Conservation (phyloP, 2,888 invertebrate genomes). For the Tethea ocularis region DNA sequence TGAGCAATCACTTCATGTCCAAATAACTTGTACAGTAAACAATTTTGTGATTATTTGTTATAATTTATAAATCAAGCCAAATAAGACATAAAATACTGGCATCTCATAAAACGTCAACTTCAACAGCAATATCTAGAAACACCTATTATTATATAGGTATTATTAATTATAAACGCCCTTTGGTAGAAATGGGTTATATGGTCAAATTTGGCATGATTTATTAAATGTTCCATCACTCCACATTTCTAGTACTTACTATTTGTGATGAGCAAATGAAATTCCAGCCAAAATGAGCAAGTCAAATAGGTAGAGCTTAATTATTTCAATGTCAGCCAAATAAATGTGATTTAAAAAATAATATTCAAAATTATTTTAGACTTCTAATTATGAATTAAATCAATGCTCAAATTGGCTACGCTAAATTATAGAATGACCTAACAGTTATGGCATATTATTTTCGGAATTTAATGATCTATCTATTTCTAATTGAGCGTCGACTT, state of each 20-base stretch:
- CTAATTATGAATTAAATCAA: neutral
- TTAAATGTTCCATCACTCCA: conserved; percentile 15
- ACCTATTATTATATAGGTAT: no score
- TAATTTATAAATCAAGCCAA: conserved; percentile 30
- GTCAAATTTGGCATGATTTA: conserved; percentile 32
- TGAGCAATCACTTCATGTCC: conserved; percentile 4
- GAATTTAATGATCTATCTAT: conserved; percentile 22
- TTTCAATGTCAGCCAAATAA: neutral
- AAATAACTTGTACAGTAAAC: conserved; percentile 22
- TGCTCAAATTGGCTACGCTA: neutral
- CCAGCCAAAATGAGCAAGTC: conserved; percentile 21
- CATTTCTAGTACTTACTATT: conserved; percentile 5
- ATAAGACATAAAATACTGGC: conserved; percentile 37
- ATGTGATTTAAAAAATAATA: no score
- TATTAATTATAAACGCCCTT: no score
- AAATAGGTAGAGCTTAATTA: neutral
- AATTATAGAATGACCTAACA: conserved; percentile 32
- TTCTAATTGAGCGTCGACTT: conserved; percentile 59
- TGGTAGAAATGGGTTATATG: neutral
- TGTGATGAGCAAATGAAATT: conserved; percentile 21
- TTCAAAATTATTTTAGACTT: neutral
- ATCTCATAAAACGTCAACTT: conserved; percentile 27
- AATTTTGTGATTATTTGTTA: conserved; percentile 12
- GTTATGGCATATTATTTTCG: conserved; percentile 59
- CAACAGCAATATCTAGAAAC: no score